Percentiles rank a stretch among this genome's conserved stretches.
These are phyloP conservation scores for Philaethria dido DNA, from an alignment of 2,888 invertebrate genomes.

Conservation along the genomic window DNA sequence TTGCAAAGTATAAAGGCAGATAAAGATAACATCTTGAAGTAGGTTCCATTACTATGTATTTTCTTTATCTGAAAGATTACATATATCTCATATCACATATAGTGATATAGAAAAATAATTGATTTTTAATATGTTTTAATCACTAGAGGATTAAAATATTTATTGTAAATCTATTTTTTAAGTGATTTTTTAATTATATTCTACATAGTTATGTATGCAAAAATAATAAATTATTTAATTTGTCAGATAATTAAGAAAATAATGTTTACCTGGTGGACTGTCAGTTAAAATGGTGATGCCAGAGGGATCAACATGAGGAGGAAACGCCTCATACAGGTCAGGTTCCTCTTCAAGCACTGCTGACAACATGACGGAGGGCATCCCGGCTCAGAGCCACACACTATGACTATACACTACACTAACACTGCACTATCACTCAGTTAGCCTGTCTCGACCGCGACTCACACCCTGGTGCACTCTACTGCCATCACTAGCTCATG, in stretches of 20 bases:
- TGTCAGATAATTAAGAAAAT: background rate
- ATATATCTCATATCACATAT: background rate
- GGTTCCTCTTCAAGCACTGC: constrained; percentile 89
- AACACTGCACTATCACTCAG: constrained; percentile 69
- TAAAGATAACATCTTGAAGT: constrained; percentile 15
- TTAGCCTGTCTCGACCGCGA: constrained; percentile 62
- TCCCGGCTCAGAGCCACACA: constrained; percentile 70
- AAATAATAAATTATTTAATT: too few species aligned
- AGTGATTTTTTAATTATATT: too few species aligned
- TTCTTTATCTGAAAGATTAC: constrained; percentile 19
- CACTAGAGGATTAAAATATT: background rate
- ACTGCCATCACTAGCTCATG: constrained; percentile 64
- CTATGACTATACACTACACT: constrained; percentile 73
- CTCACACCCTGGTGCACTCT: constrained; percentile 71
- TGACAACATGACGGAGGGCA: constrained; percentile 88
- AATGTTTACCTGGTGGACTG: constrained; percentile 79
- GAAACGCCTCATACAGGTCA: constrained; percentile 90
- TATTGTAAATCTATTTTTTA: too few species aligned
- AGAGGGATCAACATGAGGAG: constrained; percentile 91
- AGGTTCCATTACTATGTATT: constrained; percentile 17
- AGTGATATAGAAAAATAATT: background rate
- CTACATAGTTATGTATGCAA: too few species aligned
- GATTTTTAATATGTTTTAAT: background rate
- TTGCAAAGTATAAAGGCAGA: constrained; percentile 5
- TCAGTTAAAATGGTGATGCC: constrained; percentile 89